These are phyloP conservation scores for Carollia perspicillata DNA, from an alignment of 2,113 vertebrate species.

Conservation along the genomic window DNA sequence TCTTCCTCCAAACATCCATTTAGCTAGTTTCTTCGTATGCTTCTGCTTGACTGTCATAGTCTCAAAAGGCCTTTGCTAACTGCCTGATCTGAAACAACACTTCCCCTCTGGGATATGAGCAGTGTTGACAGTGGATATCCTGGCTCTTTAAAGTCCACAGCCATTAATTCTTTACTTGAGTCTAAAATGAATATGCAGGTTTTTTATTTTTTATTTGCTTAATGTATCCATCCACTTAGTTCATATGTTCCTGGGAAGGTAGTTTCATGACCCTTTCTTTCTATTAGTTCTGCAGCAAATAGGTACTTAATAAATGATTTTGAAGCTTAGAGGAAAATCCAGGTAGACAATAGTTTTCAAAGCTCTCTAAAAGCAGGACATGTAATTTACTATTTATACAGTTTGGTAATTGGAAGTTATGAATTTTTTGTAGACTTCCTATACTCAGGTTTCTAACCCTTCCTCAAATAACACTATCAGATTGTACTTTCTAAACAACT, in stretches of 20 bases:
- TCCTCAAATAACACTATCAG: not conserved
- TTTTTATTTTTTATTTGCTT: not conserved
- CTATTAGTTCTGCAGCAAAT: not conserved
- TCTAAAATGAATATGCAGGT: not conserved
- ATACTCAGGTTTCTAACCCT: not conserved
- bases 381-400: not conserved
- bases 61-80: not conserved
- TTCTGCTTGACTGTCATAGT: not conserved
- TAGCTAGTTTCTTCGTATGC: not conserved
- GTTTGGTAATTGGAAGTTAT: slow-evolving; percentile 11
- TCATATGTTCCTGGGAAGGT: not conserved
- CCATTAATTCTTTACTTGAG: not conserved
- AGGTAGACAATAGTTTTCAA: slow-evolving; percentile 4
- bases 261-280: not conserved
- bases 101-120: not conserved
- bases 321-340: not conserved
- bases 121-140: not conserved
- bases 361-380: not conserved
- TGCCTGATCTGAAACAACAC: not conserved
- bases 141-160: not conserved
- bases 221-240: not conserved
- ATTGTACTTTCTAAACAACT: not conserved
- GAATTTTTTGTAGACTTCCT: not conserved
- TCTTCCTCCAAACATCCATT: not conserved
- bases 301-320: not conserved